Evolutionary conservation across 2,797 vertebrate genomes (phyloP), one percentile per base, ranked within the genome.

Genomic region (Liasis olivaceus): DNA sequence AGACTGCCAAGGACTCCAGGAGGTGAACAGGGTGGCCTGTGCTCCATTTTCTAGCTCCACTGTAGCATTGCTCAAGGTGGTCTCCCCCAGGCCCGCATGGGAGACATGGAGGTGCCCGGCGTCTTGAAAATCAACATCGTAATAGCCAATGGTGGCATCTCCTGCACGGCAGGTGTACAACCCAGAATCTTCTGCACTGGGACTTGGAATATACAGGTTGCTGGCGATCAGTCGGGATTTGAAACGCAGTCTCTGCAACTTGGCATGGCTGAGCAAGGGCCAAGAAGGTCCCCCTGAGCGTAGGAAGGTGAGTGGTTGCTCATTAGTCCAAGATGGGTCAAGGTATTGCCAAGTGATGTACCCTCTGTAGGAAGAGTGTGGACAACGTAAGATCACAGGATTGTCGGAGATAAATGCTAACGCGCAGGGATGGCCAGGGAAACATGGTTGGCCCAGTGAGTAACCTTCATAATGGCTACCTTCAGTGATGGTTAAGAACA

Each of bases 71-170:
- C 26, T 12, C 56, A 96, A 91, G 28, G 92, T 28, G 1, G 56
- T 1, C 77, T 96, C 95, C 26, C 89, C 93, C 36, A 96, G 94
- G 13, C 22, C 84, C 17, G 63, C 93, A 20, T 97, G 96, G 0
- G 91, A 96, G 3, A 96, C 2, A 2, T 94, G 93, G 4, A 97
- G 87, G 5, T 59, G 26, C 12, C 4, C n/a, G 12, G 92, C 92
- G 0, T 97, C 95, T 54, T 97, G 97, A 56, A 97, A 96, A 24
- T 97, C 95, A 2, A 97, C 90, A 8, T 96, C 36, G 0, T 96
- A 97, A 22, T 95, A 93, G 2, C 95, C 96, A 2, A 97, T 0
- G 0, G 88, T 88, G 9, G 13, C 15, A 1, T 89, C 51, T 0
- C 31, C 63, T 1, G 85, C 90, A n/a, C 89, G 93, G 85, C 97